These are phyloP conservation scores for Lathamus discolor DNA, from an alignment of 2,113 vertebrate species.

Conservation along the genomic window DNA sequence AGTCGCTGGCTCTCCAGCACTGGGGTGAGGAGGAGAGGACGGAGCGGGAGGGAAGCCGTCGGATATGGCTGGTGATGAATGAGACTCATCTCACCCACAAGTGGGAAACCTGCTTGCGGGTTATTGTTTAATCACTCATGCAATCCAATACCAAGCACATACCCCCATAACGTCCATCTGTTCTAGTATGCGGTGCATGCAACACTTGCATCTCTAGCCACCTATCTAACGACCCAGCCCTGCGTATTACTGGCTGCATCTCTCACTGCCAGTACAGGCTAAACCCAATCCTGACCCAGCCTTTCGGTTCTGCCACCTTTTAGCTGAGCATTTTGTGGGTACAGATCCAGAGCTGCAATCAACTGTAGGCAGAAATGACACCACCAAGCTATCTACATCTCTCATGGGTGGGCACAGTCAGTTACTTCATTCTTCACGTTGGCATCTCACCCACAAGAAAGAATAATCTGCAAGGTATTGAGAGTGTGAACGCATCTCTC, in stretches of 20 bases:
- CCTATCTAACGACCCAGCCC: not conserved
- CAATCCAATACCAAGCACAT: conserved; percentile 61
- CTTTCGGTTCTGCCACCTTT: not conserved
- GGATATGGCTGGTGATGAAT: conserved; percentile 43
- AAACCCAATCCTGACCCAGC: not conserved
- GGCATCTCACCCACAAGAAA: not conserved
- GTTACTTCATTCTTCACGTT: not conserved
- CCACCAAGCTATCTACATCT: not conserved
- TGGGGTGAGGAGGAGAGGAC: conserved; percentile 17
- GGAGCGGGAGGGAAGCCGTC: not conserved
- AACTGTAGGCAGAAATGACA: conserved; percentile 38
- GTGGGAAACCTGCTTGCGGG: conserved; percentile 65
- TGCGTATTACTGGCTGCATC: not conserved
- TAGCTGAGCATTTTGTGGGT: not conserved
- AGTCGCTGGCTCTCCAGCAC: conserved; percentile 38
- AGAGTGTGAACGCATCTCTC: not conserved
- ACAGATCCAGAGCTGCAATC: conserved; percentile 16
- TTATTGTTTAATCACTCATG: conserved; percentile 70
- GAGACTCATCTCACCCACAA: conserved; percentile 66
- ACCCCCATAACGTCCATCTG: conserved; percentile 66
- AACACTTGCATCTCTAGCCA: conserved; percentile 40
- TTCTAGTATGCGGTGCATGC: conserved; percentile 33
- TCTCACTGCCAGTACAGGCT: not conserved
- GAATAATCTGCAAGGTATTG: conserved; percentile 20
- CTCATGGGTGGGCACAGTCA: conserved; percentile 25